phyloP scores from a whole-genome alignment of 1,140 invertebrate genomes.

The Ruditapes philippinarum region DNA sequence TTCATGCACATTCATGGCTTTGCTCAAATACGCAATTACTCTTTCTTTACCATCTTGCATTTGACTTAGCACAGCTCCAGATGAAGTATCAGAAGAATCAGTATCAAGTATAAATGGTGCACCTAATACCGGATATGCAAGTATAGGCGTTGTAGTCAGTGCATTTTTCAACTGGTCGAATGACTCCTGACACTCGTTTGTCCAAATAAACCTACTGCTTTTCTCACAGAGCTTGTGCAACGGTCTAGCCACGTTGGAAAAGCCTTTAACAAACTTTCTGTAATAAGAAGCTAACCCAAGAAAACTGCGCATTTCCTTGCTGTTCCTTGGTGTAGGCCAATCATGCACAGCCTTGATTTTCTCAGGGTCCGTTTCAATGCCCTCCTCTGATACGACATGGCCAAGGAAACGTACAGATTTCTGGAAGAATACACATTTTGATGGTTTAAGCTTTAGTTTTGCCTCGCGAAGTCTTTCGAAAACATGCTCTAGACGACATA shows the following conservation, averaged over 20 bases:
- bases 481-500: not conserved
- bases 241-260: slow-evolving; percentile 58
- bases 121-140: not conserved
- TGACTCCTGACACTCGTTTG: slow-evolving; percentile 26
- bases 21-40: too few species aligned
- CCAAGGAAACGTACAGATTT: not conserved
- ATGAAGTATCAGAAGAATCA: too few species aligned
- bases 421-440: slow-evolving; percentile 5
- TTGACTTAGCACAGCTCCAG: too few species aligned
- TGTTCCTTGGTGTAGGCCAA: not conserved
- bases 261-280: slow-evolving; percentile 61
- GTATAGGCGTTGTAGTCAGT: slow-evolving; percentile 2
- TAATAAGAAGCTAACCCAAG: slow-evolving; percentile 81
- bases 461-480: slow-evolving; percentile 5
- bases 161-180: slow-evolving; percentile 5
- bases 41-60: too few species aligned
- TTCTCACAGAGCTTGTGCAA: slow-evolving; percentile 52
- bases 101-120: too few species aligned
- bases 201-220: slow-evolving; percentile 8
- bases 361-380: not conserved
- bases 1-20: too few species aligned
- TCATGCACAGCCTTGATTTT: not conserved
- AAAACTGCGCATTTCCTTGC: not conserved
- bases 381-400: not conserved
- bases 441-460: not conserved